phyloP scores from a whole-genome alignment of 2,113 vertebrate genomes.

The Leptobrachium leishanense region DNA sequence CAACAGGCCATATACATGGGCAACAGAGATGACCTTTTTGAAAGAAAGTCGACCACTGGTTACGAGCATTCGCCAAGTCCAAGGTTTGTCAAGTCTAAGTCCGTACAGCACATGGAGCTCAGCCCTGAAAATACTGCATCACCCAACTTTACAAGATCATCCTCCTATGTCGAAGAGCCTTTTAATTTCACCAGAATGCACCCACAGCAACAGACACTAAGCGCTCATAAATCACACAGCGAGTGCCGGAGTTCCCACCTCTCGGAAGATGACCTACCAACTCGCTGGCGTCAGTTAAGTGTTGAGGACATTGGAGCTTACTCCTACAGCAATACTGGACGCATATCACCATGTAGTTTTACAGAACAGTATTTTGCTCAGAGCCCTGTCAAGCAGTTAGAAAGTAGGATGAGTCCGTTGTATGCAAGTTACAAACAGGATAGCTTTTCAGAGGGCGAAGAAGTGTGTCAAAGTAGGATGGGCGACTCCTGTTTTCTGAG shows the following conservation, averaged over 20 bases:
- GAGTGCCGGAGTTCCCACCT: conserved; percentile 76
- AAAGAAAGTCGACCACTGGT: conserved; percentile 70
- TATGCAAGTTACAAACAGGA: conserved; percentile 77
- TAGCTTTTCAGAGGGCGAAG: conserved; percentile 86
- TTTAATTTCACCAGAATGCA: conserved; percentile 79
- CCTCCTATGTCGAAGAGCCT: conserved; percentile 82
- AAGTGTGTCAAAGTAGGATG: conserved; percentile 76
- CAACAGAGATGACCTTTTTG: conserved; percentile 79
- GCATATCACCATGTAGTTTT: conserved; percentile 80
- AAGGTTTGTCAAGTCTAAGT: conserved; percentile 74
- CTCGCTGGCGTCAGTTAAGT: conserved; percentile 83
- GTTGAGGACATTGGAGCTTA: conserved; percentile 86
- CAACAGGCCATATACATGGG: conserved; percentile 86
- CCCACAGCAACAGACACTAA: conserved; percentile 70
- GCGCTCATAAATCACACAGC: conserved; percentile 74
- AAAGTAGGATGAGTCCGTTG: conserved; percentile 75
- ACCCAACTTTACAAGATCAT: conserved; percentile 73
- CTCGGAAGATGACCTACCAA: conserved; percentile 73
- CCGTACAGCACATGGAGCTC: conserved; percentile 77
- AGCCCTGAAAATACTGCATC: conserved; percentile 71
- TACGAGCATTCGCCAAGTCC: conserved; percentile 74
- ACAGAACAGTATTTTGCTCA: conserved; percentile 76
- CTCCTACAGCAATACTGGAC: conserved; percentile 72
- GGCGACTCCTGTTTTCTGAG: conserved; percentile 80
- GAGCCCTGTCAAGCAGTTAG: conserved; percentile 69